Percentiles rank a stretch among this genome's conserved stretches.
Evolutionary conservation across 2,113 vertebrate genomes (phyloP).

Genomic region (Poeciliopsis retropinna): DNA sequence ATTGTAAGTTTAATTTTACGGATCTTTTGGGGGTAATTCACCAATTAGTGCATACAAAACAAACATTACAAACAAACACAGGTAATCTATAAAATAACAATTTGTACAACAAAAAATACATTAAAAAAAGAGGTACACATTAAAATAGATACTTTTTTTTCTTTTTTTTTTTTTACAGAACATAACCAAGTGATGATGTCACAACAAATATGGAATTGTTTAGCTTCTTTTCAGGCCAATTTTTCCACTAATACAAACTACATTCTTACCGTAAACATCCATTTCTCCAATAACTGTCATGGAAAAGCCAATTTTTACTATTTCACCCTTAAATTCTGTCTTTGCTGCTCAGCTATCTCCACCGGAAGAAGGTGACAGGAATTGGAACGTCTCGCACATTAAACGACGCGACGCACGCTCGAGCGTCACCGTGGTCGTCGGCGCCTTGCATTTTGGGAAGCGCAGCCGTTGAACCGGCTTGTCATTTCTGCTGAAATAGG

Average conservation of each 20-base stretch:
- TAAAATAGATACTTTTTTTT: no score
- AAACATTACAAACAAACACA: no score
- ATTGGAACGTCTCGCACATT: background rate
- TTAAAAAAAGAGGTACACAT: no score
- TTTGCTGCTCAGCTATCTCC: background rate
- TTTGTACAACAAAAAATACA: no score
- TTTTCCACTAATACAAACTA: background rate
- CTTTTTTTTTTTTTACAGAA: no score
- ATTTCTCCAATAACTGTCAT: background rate
- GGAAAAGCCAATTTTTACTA: background rate
- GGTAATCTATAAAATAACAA: no score
- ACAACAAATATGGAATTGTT: no score
- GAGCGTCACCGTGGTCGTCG: constrained; percentile 14
- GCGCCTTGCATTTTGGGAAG: constrained; percentile 17
- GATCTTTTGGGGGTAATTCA: no score
- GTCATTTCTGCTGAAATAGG: constrained; percentile 46
- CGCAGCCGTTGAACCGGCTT: constrained; percentile 23
- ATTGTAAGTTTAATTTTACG: no score
- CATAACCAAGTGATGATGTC: no score
- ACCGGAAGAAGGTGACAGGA: background rate
- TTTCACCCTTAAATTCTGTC: background rate
- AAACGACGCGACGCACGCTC: background rate
- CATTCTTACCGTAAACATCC: background rate
- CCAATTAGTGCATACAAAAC: no score
- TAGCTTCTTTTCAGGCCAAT: no score